phyloP scores from a whole-genome alignment of 2,113 vertebrate species.

The Oreochromis aureus region DNA sequence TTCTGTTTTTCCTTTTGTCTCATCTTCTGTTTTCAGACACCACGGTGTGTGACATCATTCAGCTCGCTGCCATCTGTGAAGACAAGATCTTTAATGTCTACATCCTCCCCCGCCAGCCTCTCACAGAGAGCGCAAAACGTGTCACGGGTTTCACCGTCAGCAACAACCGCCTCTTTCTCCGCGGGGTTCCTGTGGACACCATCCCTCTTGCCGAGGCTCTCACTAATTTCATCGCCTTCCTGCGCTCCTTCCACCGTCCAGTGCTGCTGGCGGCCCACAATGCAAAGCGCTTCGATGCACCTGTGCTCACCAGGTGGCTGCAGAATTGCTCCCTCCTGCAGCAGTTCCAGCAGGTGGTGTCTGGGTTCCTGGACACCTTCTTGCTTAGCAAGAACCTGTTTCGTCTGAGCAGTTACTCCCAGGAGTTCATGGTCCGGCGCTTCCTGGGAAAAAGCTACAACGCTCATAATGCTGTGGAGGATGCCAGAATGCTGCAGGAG shows the following conservation, averaged over 20 bases:
- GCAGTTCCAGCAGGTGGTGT: conserved; percentile 23
- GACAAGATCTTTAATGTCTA: conserved; percentile 41
- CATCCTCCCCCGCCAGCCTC: conserved; percentile 24
- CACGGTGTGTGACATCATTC: conserved; percentile 50
- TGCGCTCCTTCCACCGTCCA: conserved; percentile 37
- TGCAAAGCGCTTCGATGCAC: conserved; percentile 49
- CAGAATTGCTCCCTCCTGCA: neutral
- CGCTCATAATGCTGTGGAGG: conserved; percentile 60
- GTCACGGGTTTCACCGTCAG: conserved; percentile 52
- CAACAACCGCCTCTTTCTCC: neutral
- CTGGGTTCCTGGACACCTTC: conserved; percentile 61
- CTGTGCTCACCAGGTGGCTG: conserved; percentile 47
- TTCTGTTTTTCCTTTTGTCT: neutral
- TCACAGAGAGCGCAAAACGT: neutral
- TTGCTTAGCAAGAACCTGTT: conserved; percentile 28
- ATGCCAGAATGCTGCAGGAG: conserved; percentile 47
- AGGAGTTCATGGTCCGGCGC: conserved; percentile 21
- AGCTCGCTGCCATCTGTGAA: conserved; percentile 58
- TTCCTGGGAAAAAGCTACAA: conserved; percentile 42
- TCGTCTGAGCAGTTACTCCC: neutral
- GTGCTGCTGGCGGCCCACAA: conserved; percentile 63
- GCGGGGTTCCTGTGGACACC: neutral
- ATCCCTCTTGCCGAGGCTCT: conserved; percentile 17
- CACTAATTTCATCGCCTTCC: conserved; percentile 50
- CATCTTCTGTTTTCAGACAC: conserved; percentile 23